Conservation (phyloP, 2,797 vertebrate species). For the Perdix hodgsoniae region DNA sequence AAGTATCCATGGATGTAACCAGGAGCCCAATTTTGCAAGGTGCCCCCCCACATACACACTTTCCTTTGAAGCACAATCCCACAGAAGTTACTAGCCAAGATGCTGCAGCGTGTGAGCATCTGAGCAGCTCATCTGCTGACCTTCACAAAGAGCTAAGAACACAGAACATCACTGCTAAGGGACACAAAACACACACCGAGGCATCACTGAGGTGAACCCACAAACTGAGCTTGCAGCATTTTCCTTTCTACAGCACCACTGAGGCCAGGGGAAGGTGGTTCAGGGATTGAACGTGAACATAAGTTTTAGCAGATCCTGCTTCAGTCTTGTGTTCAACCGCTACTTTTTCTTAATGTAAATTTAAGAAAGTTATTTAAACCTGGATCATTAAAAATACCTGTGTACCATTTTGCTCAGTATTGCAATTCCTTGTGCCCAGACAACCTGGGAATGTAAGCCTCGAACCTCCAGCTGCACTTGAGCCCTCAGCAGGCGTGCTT, state of each 20-base stretch:
- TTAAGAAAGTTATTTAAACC: background rate
- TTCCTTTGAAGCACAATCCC: background rate
- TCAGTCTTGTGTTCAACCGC: background rate
- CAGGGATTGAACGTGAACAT: background rate
- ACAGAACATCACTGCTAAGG: background rate
- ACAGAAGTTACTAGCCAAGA: background rate
- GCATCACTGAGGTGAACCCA: background rate
- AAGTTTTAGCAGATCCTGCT: background rate
- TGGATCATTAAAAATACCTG: background rate
- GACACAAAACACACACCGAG: background rate
- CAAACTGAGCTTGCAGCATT: background rate
- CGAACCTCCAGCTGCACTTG: background rate
- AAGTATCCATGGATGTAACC: background rate
- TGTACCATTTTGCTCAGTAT: background rate
- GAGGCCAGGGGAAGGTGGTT: background rate
- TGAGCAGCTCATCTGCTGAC: background rate
- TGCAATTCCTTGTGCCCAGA: background rate
- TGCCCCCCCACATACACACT: background rate
- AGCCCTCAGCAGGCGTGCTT: accelerated
- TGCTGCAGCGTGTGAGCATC: background rate
- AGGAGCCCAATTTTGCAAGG: constrained; percentile 5
- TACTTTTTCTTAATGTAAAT: background rate
- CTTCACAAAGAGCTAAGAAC: background rate
- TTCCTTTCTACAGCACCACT: background rate
- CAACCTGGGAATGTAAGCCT: background rate